These are phyloP conservation scores for Acipenser oxyrinchus DNA, from an alignment of 2,797 vertebrate species.

Conservation along the genomic window DNA sequence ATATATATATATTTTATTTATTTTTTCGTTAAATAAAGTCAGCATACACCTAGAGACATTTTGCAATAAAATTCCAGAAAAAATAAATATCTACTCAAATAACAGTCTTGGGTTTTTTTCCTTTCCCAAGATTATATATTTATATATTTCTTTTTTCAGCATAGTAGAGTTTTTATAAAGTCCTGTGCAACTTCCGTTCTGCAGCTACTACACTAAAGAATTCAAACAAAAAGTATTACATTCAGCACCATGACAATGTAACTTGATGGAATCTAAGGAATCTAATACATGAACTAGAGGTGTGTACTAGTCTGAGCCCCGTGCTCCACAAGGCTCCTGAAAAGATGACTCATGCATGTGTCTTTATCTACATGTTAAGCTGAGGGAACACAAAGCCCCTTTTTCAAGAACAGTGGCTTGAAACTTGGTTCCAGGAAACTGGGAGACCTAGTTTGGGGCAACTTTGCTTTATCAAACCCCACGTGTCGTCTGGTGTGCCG, in stretches of 20 bases:
- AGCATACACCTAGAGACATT: conserved; percentile 33
- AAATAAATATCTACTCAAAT: conserved; percentile 62
- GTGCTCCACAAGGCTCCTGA: conserved; percentile 37
- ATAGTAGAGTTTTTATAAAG: conserved; percentile 46
- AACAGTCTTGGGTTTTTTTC: conserved; percentile 20
- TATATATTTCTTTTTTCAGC: conserved; percentile 20
- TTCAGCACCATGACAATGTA: conserved; percentile 44
- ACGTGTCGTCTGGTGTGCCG: too few relatives aligned
- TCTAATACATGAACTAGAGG: conserved; percentile 42
- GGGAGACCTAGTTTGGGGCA: too few relatives aligned
- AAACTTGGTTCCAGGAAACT: too few relatives aligned
- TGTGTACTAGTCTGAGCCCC: conserved; percentile 18
- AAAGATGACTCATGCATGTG: conserved; percentile 9
- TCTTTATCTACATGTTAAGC: too few relatives aligned
- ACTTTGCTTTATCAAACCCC: too few relatives aligned
- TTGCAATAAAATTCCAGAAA: conserved; percentile 39
- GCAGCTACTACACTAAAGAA: conserved; percentile 35
- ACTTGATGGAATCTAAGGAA: conserved; percentile 51
- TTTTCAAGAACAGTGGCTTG: too few relatives aligned
- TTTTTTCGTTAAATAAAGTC: conserved; percentile 42
- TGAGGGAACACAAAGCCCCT: too few relatives aligned
- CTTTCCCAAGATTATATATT: conserved; percentile 39
- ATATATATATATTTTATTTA: conserved; percentile 22
- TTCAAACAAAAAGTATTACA: conserved; percentile 50
- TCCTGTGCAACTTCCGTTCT: conserved; percentile 55